These are phyloP conservation scores for Eulimnadia texana DNA, from an alignment of 1,140 invertebrate species.

Conservation along the genomic window DNA sequence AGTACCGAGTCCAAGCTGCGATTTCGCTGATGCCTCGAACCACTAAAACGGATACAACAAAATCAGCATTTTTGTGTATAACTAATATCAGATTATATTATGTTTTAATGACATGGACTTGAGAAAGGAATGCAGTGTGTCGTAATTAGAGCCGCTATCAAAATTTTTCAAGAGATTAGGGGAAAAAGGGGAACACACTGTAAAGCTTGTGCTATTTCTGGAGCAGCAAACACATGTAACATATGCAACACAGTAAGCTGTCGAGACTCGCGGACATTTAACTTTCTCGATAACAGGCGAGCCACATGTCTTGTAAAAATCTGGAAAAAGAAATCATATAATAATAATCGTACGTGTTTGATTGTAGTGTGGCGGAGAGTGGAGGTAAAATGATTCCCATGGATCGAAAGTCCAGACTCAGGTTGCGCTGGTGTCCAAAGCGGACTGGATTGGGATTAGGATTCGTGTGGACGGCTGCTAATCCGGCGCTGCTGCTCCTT, in stretches of 20 bases:
- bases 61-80: neutral
- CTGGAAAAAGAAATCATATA: no score
- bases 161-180: no score
- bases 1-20: constrained; percentile 68
- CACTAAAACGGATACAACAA: neutral
- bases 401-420: constrained; percentile 59
- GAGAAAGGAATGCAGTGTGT: no score
- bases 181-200: neutral
- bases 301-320: no score
- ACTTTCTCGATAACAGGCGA: no score
- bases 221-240: neutral
- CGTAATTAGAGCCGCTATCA: no score
- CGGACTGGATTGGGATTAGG: neutral
- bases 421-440: constrained; percentile 48
- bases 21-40: constrained; percentile 58
- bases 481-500: neutral
- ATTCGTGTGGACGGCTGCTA: no score
- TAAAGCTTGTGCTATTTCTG: neutral
- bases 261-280: no score
- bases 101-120: no score
- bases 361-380: constrained; percentile 38
- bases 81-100: no score
- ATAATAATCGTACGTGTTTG: constrained; percentile 36
- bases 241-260: no score
- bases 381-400: constrained; percentile 60